phyloP scores from a whole-genome alignment of 1,140 invertebrate species.

The Diachasma alloeum region DNA sequence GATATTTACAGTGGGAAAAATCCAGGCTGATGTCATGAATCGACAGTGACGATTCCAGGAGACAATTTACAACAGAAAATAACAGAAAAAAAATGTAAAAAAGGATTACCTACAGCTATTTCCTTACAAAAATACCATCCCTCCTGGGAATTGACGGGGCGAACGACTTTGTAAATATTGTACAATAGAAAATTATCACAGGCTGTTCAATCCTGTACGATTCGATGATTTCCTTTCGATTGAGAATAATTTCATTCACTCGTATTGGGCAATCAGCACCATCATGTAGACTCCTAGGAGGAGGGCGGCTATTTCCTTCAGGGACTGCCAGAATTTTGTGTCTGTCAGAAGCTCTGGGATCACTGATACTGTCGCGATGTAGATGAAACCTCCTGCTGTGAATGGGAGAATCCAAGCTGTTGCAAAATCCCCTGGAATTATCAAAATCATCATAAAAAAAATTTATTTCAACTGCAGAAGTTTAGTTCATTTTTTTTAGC shows the following conservation, averaged over 20 bases:
- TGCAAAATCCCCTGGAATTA: conserved; percentile 73
- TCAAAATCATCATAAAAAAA: too few relatives aligned
- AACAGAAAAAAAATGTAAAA: not conserved
- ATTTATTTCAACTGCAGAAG: too few relatives aligned
- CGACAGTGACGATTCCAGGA: not conserved
- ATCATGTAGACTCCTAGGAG: conserved; percentile 90
- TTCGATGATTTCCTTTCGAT: not conserved
- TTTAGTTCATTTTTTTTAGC: too few relatives aligned
- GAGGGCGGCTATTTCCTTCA: conserved; percentile 86
- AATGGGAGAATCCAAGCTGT: conserved; percentile 91
- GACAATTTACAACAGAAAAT: not conserved
- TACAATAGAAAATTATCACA: not conserved
- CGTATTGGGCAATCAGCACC: conserved; percentile 88
- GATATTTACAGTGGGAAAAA: conserved; percentile 15
- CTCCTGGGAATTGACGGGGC: not conserved
- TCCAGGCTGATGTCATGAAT: conserved; percentile 18
- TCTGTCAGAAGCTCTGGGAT: conserved; percentile 93
- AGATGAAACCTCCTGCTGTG: conserved; percentile 98
- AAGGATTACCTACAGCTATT: not conserved
- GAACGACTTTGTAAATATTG: not conserved
- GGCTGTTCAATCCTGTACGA: not conserved
- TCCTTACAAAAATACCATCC: not conserved
- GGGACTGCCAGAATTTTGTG: conserved; percentile 83
- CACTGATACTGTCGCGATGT: conserved; percentile 96
- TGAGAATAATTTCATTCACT: conserved; percentile 66